phyloP scores from a whole-genome alignment of 2,888 invertebrate species.

The Eupithecia dodoneata region DNA sequence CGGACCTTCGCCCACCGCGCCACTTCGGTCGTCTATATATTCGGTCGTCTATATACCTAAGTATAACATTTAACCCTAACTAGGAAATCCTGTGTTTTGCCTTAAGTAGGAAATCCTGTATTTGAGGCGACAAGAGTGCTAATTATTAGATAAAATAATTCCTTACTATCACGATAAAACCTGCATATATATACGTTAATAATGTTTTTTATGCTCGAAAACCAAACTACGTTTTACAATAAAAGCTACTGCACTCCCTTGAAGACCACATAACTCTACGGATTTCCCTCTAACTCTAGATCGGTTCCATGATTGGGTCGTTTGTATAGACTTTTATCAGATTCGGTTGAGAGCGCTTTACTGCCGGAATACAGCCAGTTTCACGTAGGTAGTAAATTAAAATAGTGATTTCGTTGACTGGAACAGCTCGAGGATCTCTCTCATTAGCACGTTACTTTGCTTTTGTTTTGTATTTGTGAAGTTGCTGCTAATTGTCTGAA shows the following conservation, averaged over 20 bases:
- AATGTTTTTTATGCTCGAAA: too few species aligned
- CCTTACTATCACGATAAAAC: too few species aligned
- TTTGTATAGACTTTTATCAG: slow-evolving; percentile 25
- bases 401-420: slow-evolving; percentile 26
- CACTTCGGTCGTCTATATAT: too few species aligned
- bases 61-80: too few species aligned
- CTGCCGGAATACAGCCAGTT: slow-evolving; percentile 27
- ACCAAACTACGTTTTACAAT: not conserved
- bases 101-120: too few species aligned
- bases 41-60: too few species aligned
- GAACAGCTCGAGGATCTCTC: slow-evolving; percentile 16
- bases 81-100: too few species aligned
- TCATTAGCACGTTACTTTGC: slow-evolving; percentile 28
- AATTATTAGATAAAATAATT: too few species aligned
- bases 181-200: too few species aligned
- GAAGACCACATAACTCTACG: slow-evolving; percentile 2
- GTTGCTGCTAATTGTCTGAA: slow-evolving; percentile 14
- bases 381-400: slow-evolving; percentile 32
- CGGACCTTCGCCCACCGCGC: too few species aligned
- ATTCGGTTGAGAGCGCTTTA: slow-evolving; percentile 32
- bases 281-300: not conserved
- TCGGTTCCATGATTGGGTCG: slow-evolving; percentile 8
- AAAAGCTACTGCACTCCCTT: not conserved
- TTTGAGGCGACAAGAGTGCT: too few species aligned
- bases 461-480: slow-evolving; percentile 20